phyloP scores from a whole-genome alignment of 2,797 vertebrate species.

The Lepidocolaptes lacrymiger region DNA sequence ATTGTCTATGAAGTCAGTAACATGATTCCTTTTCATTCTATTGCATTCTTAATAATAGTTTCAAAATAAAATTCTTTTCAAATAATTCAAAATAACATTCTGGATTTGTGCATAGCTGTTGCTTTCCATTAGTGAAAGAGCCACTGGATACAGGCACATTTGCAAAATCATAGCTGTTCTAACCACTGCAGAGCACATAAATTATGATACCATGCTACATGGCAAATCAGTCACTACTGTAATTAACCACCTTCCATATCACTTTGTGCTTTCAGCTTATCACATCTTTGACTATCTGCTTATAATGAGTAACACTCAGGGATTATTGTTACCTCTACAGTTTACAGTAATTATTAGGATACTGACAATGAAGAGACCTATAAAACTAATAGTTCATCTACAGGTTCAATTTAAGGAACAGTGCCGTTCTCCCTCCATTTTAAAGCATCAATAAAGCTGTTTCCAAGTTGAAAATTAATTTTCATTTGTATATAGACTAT shows the following conservation, averaged over 20 bases:
- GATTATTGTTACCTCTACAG: not conserved
- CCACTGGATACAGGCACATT: not conserved
- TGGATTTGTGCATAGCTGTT: not conserved
- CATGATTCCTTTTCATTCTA: not conserved
- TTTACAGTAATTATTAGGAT: slow-evolving; percentile 33
- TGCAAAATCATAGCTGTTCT: not conserved
- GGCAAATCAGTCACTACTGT: slow-evolving; percentile 1
- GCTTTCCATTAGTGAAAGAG: not conserved
- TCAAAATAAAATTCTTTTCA: not conserved
- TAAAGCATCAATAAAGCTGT: slow-evolving; percentile 28
- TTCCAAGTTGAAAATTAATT: not conserved
- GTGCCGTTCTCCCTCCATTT: not conserved
- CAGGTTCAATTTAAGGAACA: slow-evolving; percentile 29
- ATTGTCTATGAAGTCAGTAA: not conserved
- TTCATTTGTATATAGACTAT: not conserved
- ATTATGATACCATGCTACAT: not conserved
- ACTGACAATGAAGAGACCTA: not conserved
- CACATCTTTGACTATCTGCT: slow-evolving; percentile 27
- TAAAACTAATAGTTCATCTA: not conserved
- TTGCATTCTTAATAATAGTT: not conserved
- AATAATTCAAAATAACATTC: not conserved
- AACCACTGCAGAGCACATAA: not conserved
- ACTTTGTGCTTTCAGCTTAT: not conserved
- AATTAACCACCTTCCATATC: slow-evolving; percentile 24
- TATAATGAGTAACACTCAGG: not conserved